Percentiles rank a stretch among this genome's conserved stretches.
Evolutionary conservation across 1,140 invertebrate genomes (phyloP).

Genomic region (Brachionus paranguensis): DNA sequence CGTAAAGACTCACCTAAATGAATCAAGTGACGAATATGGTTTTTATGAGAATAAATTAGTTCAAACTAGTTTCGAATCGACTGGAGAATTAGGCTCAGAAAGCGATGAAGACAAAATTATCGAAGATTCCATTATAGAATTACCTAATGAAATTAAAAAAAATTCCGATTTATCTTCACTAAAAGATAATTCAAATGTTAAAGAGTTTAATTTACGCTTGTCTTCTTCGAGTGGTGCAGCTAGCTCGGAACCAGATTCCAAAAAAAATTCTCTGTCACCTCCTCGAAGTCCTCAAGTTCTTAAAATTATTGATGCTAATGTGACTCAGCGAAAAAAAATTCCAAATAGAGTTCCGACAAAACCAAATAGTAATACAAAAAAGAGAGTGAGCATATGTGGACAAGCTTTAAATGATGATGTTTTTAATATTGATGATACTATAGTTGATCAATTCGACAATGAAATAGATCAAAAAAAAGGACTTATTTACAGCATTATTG

Average conservation of each 20-base stretch:
- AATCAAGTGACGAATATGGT: background rate
- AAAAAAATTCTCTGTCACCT: background rate
- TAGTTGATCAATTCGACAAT: slow-evolving; percentile 34
- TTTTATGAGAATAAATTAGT: background rate
- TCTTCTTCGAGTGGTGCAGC: background rate
- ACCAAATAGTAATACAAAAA: background rate
- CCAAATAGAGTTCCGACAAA: background rate
- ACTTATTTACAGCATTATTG: background rate
- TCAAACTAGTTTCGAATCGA: background rate
- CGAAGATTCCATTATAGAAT: slow-evolving; percentile 5
- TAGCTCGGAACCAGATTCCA: background rate
- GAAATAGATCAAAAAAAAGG: slow-evolving; percentile 24
- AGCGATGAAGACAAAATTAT: background rate
- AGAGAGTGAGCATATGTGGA: slow-evolving; percentile 35
- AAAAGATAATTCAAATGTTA: background rate
- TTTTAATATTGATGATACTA: slow-evolving; percentile 38
- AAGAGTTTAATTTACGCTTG: background rate
- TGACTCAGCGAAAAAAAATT: background rate
- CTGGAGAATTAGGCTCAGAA: background rate
- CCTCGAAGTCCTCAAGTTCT: background rate
- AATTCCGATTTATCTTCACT: background rate
- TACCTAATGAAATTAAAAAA: background rate
- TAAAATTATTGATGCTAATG: background rate
- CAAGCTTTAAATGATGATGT: slow-evolving; percentile 19
- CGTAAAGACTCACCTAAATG: background rate